A percentile compares a stretch with the other conserved stretches of the same genome.
Conservation (phyloP, 2,113 vertebrate genomes). For the Cettia cetti region DNA sequence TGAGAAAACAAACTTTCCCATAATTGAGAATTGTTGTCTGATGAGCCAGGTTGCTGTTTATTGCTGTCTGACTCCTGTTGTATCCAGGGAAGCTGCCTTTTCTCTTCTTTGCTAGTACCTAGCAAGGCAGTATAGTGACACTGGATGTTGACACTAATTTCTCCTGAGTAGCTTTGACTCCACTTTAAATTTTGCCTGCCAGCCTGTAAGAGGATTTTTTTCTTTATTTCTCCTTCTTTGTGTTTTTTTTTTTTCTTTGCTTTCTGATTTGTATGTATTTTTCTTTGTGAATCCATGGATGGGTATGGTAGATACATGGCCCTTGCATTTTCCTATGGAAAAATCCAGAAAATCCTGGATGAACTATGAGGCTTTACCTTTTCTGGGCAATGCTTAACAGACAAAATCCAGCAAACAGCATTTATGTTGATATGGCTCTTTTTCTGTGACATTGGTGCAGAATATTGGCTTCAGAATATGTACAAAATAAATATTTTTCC, state of each 20-base stretch:
- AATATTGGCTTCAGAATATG: not conserved
- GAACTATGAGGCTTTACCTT: not conserved
- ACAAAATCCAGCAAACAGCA: not conserved
- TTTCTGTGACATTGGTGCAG: not conserved
- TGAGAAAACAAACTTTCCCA: conserved; percentile 7
- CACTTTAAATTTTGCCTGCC: not conserved
- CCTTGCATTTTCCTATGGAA: not conserved
- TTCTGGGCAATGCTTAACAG: not conserved
- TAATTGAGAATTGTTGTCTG: not conserved
- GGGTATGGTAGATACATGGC: not conserved
- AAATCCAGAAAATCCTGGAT: not conserved
- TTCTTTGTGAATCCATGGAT: not conserved
- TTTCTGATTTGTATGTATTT: not conserved
- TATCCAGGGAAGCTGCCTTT: not conserved
- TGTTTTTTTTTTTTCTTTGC: not conserved
- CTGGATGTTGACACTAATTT: not conserved
- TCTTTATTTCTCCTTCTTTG: not conserved
- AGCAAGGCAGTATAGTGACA: not conserved
- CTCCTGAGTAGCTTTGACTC: not conserved
- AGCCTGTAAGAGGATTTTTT: not conserved
- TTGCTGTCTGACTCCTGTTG: not conserved
- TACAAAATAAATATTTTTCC: not conserved
- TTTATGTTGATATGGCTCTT: not conserved
- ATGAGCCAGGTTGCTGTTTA: not conserved
- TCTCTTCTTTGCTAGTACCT: not conserved